Percentiles rank a stretch among this genome's conserved stretches.
These are phyloP conservation scores for Tichodroma muraria DNA, from an alignment of 2,113 vertebrate species.

Conservation along the genomic window DNA sequence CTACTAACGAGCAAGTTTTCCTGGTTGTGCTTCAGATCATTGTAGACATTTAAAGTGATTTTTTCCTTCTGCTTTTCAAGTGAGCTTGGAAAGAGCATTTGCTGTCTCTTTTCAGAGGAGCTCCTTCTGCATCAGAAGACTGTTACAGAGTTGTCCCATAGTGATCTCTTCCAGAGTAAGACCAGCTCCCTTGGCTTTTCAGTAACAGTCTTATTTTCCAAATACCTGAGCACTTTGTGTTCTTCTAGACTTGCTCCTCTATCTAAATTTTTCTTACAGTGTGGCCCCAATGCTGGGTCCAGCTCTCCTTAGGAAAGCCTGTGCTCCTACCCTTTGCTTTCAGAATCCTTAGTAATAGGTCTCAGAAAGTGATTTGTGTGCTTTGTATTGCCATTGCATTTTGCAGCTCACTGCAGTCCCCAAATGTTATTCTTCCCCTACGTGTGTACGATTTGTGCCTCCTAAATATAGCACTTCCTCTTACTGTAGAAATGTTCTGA, in stretches of 20 bases:
- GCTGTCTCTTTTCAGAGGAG: not conserved
- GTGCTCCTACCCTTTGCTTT: not conserved
- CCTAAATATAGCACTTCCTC: not conserved
- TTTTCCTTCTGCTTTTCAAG: not conserved
- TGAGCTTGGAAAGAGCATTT: not conserved
- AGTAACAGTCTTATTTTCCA: not conserved
- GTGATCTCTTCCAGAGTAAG: not conserved
- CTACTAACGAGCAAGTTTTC: not conserved
- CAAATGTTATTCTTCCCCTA: not conserved
- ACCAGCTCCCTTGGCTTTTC: not conserved
- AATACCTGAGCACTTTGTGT: not conserved
- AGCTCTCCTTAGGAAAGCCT: not conserved
- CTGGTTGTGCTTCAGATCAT: not conserved
- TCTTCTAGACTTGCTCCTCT: not conserved
- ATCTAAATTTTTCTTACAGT: not conserved
- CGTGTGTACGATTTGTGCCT: not conserved
- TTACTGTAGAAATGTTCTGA: not conserved
- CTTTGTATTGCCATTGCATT: not conserved
- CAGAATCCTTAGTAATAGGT: not conserved
- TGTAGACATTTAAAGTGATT: not conserved
- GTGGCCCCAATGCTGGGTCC: not conserved
- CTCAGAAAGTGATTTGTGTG: not conserved
- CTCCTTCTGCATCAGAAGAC: not conserved
- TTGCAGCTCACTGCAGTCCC: not conserved
- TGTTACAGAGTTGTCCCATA: not conserved